Percentiles rank a stretch among this genome's conserved stretches.
These are phyloP conservation scores for Chalcis sispes DNA, from an alignment of 2,888 invertebrate genomes.

Conservation along the genomic window DNA sequence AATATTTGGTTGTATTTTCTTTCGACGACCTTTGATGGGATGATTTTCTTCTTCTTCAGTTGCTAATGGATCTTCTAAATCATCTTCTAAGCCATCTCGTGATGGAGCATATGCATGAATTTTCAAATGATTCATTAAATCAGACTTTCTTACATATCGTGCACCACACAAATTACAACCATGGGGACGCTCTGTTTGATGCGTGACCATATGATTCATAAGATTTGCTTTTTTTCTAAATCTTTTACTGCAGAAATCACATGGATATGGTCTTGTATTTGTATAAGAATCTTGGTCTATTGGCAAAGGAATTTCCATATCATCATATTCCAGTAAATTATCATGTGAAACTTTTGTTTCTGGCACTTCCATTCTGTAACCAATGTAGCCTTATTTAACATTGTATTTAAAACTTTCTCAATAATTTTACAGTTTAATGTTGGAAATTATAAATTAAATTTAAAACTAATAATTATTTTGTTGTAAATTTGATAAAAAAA, in stretches of 20 bases:
- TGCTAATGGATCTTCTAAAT: constrained; percentile 75
- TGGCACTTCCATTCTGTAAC: constrained; percentile 84
- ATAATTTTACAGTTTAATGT: too few species aligned
- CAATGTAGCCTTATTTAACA: too few species aligned
- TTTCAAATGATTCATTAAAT: constrained; percentile 89
- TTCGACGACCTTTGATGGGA: constrained; percentile 70
- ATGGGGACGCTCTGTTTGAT: constrained; percentile 89
- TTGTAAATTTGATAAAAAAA: background rate
- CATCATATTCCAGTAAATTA: constrained; percentile 80
- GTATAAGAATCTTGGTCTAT: constrained; percentile 89
- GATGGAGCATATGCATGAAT: constrained; percentile 88
- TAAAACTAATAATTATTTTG: background rate
- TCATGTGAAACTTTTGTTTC: constrained; percentile 75
- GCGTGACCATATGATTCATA: constrained; percentile 92
- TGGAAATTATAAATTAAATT: background rate
- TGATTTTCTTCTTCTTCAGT: constrained; percentile 70
- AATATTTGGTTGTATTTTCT: constrained; percentile 72
- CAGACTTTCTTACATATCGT: constrained; percentile 86
- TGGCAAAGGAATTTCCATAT: constrained; percentile 86
- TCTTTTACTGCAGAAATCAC: constrained; percentile 90
- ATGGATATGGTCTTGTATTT: constrained; percentile 88
- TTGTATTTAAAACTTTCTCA: too few species aligned
- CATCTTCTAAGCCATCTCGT: constrained; percentile 78
- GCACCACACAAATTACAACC: constrained; percentile 90
- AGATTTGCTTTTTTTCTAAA: constrained; percentile 90